These are phyloP conservation scores for Atta colombica DNA, from an alignment of 1,140 invertebrate genomes.

Conservation along the genomic window DNA sequence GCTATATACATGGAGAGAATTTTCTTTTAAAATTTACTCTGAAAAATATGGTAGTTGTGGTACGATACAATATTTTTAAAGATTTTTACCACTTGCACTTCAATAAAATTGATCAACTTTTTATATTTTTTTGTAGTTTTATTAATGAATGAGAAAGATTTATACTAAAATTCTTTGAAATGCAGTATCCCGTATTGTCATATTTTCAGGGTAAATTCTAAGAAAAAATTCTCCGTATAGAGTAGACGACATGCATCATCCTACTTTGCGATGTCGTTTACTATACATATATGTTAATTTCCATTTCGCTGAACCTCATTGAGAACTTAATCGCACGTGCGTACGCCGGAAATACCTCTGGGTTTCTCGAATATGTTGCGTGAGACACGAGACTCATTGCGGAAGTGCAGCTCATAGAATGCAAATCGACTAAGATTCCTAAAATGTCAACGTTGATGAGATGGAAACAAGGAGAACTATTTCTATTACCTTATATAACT, in stretches of 20 bases:
- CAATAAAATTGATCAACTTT: no score
- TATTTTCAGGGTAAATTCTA: no score
- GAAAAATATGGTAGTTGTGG: no score
- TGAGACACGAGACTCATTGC: constrained; percentile 42
- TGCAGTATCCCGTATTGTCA: no score
- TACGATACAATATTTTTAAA: no score
- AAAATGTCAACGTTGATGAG: constrained; percentile 4
- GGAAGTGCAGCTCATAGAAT: constrained; percentile 69
- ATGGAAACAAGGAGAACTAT: background rate
- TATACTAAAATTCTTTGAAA: no score
- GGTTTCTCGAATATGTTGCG: constrained; percentile 8
- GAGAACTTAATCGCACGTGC: constrained; percentile 67
- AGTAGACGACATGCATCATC: background rate
- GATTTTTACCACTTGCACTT: no score
- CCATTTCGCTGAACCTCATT: constrained; percentile 62
- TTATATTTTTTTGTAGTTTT: no score
- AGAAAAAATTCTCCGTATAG: background rate
- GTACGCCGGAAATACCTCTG: constrained; percentile 68
- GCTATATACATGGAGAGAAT: background rate
- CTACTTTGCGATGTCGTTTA: background rate
- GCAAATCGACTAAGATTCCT: constrained; percentile 46
- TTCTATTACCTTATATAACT: background rate
- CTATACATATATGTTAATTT: constrained; percentile 53
- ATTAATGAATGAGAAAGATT: no score
- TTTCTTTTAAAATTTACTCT: no score